These are phyloP conservation scores for Melipona quadrifasciata DNA, from an alignment of 1,140 invertebrate genomes.

Conservation along the genomic window DNA sequence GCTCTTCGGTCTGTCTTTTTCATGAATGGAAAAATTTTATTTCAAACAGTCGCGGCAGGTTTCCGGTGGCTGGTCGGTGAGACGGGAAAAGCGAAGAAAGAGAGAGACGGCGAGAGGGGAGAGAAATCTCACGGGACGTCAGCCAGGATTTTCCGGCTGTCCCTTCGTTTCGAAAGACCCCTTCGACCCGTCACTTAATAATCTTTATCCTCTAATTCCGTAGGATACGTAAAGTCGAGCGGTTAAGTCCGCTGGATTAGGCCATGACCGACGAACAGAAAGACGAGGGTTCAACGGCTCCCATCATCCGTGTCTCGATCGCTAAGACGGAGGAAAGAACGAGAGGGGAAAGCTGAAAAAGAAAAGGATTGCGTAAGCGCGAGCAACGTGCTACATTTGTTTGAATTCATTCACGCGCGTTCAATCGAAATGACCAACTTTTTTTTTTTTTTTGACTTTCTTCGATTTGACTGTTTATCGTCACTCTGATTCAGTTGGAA, in stretches of 20 bases:
- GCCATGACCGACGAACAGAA: constrained; percentile 53
- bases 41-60: constrained; percentile 10
- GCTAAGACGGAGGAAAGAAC: not conserved
- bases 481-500: too few species aligned
- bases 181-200: constrained; percentile 72
- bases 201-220: constrained; percentile 72
- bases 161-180: constrained; percentile 56
- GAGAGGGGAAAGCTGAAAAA: not conserved
- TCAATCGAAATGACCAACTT: too few species aligned
- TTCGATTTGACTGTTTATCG: too few species aligned
- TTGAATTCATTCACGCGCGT: too few species aligned
- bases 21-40: constrained; percentile 25
- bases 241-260: constrained; percentile 71
- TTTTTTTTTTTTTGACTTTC: too few species aligned
- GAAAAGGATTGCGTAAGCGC: not conserved
- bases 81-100: not conserved
- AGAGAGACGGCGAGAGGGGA: not conserved
- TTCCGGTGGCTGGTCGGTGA: not conserved
- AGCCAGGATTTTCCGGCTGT: constrained; percentile 66
- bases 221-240: constrained; percentile 66
- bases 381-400: too few species aligned
- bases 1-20: not conserved
- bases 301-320: not conserved
- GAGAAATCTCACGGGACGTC: constrained; percentile 56
- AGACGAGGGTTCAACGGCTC: constrained; percentile 42